Conservation (phyloP, 2,797 vertebrate species). For the Dendrocincla fuliginosa region DNA sequence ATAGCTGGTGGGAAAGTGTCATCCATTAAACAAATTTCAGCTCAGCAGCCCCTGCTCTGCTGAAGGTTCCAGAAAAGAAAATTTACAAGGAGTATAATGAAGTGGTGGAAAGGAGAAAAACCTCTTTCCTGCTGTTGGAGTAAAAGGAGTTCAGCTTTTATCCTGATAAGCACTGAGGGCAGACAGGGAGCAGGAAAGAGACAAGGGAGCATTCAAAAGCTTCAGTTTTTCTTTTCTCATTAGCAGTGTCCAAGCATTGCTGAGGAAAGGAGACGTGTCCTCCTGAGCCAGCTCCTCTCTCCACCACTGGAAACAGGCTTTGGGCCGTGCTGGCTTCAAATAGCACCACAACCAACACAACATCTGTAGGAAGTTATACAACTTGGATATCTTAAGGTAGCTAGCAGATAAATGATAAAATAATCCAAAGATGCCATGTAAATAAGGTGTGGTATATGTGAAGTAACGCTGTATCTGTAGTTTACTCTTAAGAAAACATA, state of each 20-base stretch:
- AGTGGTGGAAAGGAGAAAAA: not conserved
- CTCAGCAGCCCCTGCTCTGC: not conserved
- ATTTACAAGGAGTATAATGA: not conserved
- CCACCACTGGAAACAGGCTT: constrained; percentile 26
- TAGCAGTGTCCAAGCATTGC: not conserved
- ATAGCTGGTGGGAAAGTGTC: not conserved
- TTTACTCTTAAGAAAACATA: not conserved
- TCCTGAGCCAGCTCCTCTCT: not conserved
- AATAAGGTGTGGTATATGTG: not conserved
- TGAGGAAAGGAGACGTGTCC: not conserved
- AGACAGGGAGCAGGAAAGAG: not conserved
- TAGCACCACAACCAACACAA: not conserved
- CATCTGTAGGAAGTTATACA: constrained; percentile 5
- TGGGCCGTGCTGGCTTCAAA: constrained; percentile 7
- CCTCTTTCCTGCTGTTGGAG: not conserved
- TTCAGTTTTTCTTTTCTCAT: not conserved
- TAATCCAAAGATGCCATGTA: not conserved
- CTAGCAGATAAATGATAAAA: not conserved
- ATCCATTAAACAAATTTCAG: not conserved
- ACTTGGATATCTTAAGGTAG: not conserved
- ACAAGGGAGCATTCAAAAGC: not conserved
- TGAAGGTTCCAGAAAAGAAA: not conserved
- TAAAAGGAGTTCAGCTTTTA: not conserved
- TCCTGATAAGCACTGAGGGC: not conserved
- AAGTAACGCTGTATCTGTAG: not conserved